Evolutionary conservation across 2,797 vertebrate species (phyloP).

Genomic region (Sylvia borin): DNA sequence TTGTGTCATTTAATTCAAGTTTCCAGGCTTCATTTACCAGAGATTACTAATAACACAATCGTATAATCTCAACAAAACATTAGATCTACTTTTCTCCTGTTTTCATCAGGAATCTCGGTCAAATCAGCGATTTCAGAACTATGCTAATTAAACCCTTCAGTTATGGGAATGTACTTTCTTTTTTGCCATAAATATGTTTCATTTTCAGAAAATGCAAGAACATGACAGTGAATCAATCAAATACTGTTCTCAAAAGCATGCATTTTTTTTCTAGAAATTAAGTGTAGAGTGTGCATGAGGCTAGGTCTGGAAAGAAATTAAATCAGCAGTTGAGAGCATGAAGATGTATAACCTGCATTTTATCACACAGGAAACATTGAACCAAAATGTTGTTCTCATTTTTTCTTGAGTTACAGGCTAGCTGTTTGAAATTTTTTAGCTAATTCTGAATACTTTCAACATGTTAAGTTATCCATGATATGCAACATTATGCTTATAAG

Average conservation of each 20-base stretch:
- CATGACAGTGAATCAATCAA: constrained; percentile 4
- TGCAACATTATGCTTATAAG: not conserved
- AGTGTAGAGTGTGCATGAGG: not conserved
- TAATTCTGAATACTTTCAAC: not conserved
- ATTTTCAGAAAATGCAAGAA: not conserved
- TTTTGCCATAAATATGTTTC: not conserved
- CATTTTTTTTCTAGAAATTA: not conserved
- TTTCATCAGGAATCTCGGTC: not conserved
- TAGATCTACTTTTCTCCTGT: not conserved
- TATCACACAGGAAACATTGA: not conserved
- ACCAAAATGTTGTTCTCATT: not conserved
- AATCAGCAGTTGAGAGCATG: not conserved
- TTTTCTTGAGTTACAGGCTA: not conserved
- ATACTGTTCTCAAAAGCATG: not conserved
- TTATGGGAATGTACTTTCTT: not conserved
- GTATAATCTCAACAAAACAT: not conserved
- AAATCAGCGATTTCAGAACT: not conserved
- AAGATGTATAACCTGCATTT: not conserved
- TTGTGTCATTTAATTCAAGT: not conserved
- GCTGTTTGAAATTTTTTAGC: not conserved
- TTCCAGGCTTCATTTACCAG: not conserved
- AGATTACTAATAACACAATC: not conserved
- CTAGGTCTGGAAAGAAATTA: constrained; percentile 1
- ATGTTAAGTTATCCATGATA: not conserved
- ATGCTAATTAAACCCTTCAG: not conserved